Evolutionary conservation across 2,113 vertebrate species (phyloP).

Genomic region (Cromileptes altivelis): DNA sequence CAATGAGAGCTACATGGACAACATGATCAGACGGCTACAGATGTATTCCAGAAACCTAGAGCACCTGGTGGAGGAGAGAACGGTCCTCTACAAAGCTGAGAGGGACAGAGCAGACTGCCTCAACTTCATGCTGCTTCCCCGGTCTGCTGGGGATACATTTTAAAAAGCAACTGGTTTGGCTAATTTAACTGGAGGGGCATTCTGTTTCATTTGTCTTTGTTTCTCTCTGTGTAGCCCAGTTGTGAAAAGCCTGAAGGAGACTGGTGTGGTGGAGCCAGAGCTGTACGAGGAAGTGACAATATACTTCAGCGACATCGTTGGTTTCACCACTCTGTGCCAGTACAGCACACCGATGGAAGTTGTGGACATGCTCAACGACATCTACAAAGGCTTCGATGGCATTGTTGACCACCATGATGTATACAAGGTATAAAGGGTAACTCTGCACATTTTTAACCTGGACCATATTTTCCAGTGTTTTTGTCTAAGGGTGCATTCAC

Average conservation of each 20-base stretch:
- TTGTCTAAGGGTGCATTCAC: too few species aligned
- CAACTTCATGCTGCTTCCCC: slow-evolving; percentile 96
- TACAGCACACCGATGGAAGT: slow-evolving; percentile 99
- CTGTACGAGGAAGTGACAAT: slow-evolving; percentile 96
- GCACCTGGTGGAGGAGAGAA: slow-evolving; percentile 95
- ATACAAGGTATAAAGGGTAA: slow-evolving; percentile 88
- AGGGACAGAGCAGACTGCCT: slow-evolving; percentile 94
- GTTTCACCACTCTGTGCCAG: slow-evolving; percentile 97
- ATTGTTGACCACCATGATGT: slow-evolving; percentile 97
- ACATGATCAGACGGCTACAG: slow-evolving; percentile 94
- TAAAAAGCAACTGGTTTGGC: background rate
- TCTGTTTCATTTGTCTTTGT: background rate
- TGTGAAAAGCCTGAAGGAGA: slow-evolving; percentile 96
- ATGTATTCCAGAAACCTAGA: slow-evolving; percentile 96
- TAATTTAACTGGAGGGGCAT: background rate
- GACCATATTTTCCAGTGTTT: too few species aligned
- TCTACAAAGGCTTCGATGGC: slow-evolving; percentile 97
- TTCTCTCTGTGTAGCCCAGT: slow-evolving; percentile 86
- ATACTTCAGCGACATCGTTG: slow-evolving; percentile 99
- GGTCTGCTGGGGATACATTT: slow-evolving; percentile 80
- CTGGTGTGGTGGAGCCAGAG: slow-evolving; percentile 93
- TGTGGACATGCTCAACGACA: slow-evolving; percentile 98
- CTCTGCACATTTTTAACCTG: too few species aligned
- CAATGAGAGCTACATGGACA: slow-evolving; percentile 97
- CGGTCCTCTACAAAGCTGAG: slow-evolving; percentile 94